Evolutionary conservation across 2,113 vertebrate genomes (phyloP), one percentile per base, ranked within the genome.

Genomic region (Saccopteryx bilineata): DNA sequence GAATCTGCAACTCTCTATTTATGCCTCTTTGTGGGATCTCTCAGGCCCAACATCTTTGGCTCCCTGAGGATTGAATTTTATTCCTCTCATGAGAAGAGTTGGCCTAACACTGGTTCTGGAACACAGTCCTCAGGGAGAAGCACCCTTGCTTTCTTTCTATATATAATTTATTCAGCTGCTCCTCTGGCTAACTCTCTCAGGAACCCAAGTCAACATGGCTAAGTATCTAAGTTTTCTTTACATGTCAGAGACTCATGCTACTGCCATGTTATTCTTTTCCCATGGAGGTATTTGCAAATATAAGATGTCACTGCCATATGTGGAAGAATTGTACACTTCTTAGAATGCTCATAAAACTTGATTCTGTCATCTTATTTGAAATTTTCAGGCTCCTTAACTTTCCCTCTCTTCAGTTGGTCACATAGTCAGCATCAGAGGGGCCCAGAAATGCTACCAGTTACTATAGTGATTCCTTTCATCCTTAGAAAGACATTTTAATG

Each of bases 1-100:
- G 5, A 89, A 84, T 17, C 86, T 68, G 19, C 2, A 87, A n/a
- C 5, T 56, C 15, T 78, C 69, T 74, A 93, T 56, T 93, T 97
- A 86, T 88, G 82, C 17, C 9, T 68, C 19, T 24, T 85, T 83
- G 15, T 75, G 66, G 5, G 48, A 82, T 89, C 56, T 91, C 91
- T 84, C n/a, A 28, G 21, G 72, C 1, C 13, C 60, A 50, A 52
- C 5, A 65, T 66, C 10, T 74, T 91, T 21, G 68, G 14, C 2
- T 60, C n/a, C 50, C 6, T 11, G 61, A 93, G 82, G 61, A 94
- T 0, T 68, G 39, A 84, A 74, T 56, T 68, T 66, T 23, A 50
- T 7, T 88, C 7, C 2, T 63, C 1, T 39, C 0, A 0, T 21
- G 21, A 8, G 39, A 91, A 68, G 21, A 56, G 9, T 48, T 21